These are phyloP conservation scores for Yponomeuta evonymella DNA, from an alignment of 2,888 invertebrate species.

Conservation along the genomic window DNA sequence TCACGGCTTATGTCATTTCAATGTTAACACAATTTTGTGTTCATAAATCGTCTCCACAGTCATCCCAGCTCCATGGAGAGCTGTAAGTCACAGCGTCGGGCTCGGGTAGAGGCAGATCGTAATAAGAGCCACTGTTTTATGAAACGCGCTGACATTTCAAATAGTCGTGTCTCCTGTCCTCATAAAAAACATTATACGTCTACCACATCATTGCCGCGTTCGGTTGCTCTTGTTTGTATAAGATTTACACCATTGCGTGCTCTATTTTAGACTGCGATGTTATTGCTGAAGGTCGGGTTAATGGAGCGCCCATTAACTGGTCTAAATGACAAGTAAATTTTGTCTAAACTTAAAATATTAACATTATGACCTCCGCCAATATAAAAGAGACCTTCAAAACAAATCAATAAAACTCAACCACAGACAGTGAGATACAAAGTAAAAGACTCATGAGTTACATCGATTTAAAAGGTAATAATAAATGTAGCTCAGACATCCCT, in stretches of 20 bases:
- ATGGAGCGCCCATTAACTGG: too few relatives aligned
- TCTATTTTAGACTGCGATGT: not conserved
- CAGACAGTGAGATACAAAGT: not conserved
- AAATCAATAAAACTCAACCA: too few relatives aligned
- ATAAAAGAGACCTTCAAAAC: too few relatives aligned
- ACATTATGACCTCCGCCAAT: too few relatives aligned
- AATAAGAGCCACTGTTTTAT: constrained; percentile 54
- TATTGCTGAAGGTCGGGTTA: too few relatives aligned
- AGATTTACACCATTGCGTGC: not conserved
- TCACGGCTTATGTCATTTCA: too few relatives aligned
- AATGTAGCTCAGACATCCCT: not conserved
- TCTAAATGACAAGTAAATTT: too few relatives aligned
- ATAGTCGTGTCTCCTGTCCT: constrained; percentile 41
- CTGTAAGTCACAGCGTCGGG: not conserved
- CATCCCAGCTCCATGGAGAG: not conserved
- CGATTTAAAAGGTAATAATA: not conserved
- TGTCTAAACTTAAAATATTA: too few relatives aligned
- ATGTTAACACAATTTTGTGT: not conserved
- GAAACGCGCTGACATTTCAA: constrained; percentile 54
- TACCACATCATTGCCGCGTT: constrained; percentile 18
- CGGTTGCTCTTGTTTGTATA: not conserved
- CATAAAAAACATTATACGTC: constrained; percentile 27
- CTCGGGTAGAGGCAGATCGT: constrained; percentile 28
- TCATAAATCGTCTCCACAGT: not conserved
- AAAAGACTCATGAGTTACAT: not conserved